Evolutionary conservation across 2,113 vertebrate species (phyloP), one percentile per base, ranked within the genome.

Genomic region (Sturnira hondurensis): DNA sequence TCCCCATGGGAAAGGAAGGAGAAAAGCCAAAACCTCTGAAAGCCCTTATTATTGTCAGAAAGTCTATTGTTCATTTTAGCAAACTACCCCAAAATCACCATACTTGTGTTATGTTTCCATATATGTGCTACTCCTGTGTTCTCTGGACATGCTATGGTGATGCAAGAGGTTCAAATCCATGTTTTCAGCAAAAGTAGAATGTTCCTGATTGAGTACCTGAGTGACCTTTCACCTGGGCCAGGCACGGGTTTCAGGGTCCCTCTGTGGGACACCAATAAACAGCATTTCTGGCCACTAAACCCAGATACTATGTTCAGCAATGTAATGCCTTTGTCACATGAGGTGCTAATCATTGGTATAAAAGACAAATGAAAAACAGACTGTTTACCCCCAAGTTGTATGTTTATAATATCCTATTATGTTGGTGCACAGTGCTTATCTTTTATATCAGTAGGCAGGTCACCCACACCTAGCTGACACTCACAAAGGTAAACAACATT

Each of bases 401-500:
- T 77, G 43, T 84, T 63, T 26, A 47, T 54, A n/a, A 50, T 61
- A 52, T 38, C n/a, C 28, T 82, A 28, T 70, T 82, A 10, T 24
- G 70, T 65, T 36, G 33, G 17, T 36, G 4, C 54, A 50, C 0
- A 61, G 67, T 52, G 86, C 19, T 19, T 41, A 70, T 7, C 22
- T 2, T 74, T 31, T 26, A 9, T 45, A 24, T 85, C 77, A 76
- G 38, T 5, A 68, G 41, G 3, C n/a, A 81, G 47, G 73, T 78
- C 20, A 45, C 50, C 89, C 71, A 85, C 26, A 52, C 92, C 36
- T 58, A 77, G n/a, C 41, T 74, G 41, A 95, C 74, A 50, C 63
- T 17, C 43, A 41, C 17, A 78, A 74, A 67, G 31, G 50, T 17
- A 77, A 91, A 12, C 36, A 67, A 63, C 73, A 80, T 41, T 94